phyloP scores from a whole-genome alignment of 2,888 invertebrate species.

The Epinotia demarniana region DNA sequence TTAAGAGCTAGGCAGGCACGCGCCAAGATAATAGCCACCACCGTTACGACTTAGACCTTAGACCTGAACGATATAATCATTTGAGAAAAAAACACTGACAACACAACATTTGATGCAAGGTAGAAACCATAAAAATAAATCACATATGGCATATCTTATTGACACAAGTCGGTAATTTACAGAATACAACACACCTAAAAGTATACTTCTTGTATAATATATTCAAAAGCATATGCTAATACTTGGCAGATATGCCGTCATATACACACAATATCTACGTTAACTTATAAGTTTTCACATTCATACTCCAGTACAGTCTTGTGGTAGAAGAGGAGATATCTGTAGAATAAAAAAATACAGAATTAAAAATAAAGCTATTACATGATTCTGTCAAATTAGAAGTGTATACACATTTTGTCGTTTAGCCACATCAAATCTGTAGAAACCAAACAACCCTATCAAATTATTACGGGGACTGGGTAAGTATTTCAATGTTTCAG shows the following conservation, averaged over 20 bases:
- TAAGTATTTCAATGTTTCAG: no score
- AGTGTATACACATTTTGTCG: not conserved
- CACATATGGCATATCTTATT: constrained; percentile 19
- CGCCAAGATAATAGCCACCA: no score
- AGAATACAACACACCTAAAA: constrained; percentile 43
- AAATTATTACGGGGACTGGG: no score
- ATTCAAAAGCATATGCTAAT: constrained; percentile 38
- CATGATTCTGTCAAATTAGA: not conserved
- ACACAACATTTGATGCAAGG: not conserved
- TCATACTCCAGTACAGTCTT: constrained; percentile 97
- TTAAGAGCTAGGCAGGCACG: no score
- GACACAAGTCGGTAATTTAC: constrained; percentile 16
- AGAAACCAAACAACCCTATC: no score
- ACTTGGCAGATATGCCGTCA: constrained; percentile 9
- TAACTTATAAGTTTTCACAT: constrained; percentile 61
- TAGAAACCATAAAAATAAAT: not conserved
- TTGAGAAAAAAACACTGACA: not conserved
- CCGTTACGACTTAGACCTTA: no score
- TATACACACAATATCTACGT: constrained; percentile 19
- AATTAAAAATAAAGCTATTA: constrained; percentile 27
- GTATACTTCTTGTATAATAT: constrained; percentile 43
- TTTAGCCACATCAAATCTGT: no score
- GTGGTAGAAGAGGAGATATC: constrained; percentile 98
- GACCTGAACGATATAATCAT: not conserved
- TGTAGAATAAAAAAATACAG: constrained; percentile 77